A percentile compares a stretch with the other conserved stretches of the same genome.
phyloP scores from a whole-genome alignment of 1,140 invertebrate species.

The Aradophagus sp. region DNA sequence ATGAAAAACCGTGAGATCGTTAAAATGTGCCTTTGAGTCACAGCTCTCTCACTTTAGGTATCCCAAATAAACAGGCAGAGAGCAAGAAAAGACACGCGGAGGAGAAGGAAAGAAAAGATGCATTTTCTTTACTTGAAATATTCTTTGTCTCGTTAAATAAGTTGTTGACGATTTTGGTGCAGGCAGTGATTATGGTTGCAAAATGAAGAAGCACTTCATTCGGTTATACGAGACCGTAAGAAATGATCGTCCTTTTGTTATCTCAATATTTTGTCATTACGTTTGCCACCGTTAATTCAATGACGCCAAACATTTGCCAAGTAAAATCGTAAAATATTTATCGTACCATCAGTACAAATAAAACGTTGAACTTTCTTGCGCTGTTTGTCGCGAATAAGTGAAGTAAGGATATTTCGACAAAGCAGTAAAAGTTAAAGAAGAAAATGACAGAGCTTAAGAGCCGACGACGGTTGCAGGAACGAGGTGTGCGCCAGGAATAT shows the following conservation, averaged over 20 bases:
- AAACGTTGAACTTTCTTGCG: constrained; percentile 36
- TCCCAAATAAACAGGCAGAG: constrained; percentile 5
- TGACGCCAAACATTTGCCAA: constrained; percentile 35
- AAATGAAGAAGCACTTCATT: constrained; percentile 31
- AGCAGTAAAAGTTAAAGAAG: constrained; percentile 24
- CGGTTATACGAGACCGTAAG: constrained; percentile 26
- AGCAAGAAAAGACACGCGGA: not conserved
- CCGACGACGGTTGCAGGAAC: constrained; percentile 1
- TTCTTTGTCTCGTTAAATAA: constrained; percentile 19
- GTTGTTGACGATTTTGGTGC: constrained; percentile 15
- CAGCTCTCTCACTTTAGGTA: too few relatives aligned
- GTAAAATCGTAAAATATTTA: constrained; percentile 48
- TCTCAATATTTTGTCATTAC: constrained; percentile 41
- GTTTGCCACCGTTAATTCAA: constrained; percentile 38
- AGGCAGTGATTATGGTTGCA: constrained; percentile 26
- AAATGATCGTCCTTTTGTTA: constrained; percentile 31
- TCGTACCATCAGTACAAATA: constrained; percentile 30
- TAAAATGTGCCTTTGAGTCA: constrained; percentile 23
- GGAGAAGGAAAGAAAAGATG: not conserved
- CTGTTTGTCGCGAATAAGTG: constrained; percentile 29
- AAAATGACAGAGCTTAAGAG: constrained; percentile 32
- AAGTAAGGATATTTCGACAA: constrained; percentile 16
- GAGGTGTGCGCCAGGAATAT: constrained; percentile 24
- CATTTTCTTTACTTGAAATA: constrained; percentile 19
- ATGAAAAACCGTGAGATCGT: constrained; percentile 12